Evolutionary conservation across 2,888 invertebrate species (phyloP), one percentile per base, ranked within the genome.

Genomic region (Villa cingulata): DNA sequence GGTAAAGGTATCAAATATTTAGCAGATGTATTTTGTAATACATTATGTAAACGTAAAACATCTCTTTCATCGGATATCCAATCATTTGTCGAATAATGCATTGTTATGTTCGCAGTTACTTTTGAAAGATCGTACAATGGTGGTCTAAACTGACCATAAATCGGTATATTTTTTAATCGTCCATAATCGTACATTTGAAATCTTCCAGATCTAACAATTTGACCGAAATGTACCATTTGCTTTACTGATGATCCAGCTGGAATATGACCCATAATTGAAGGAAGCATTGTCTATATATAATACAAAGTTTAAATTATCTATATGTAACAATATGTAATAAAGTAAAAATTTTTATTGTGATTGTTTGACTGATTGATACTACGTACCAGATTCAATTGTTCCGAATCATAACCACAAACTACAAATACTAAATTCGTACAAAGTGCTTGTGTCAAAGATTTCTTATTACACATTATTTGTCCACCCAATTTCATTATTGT

Each of bases 371-470:
- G n/a, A n/a, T n/a, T n/a, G n/a, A 16, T 6, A 36, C 7, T 23
- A 6, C 55, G 52, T 59, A 70, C 71, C 51, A 51, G 56, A 56
- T 72, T 66, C 2, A 70, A 48, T 46, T 68, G 60, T 43, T 62
- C 59, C 2, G 59, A 57, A 55, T 70, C 61, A 48, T 59, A 68
- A 4, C 73, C 74, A 48, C 60, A 62, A 2, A 77, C 49, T 6
- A 78, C 56, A 57, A 77, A 76, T 4, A 75, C 56, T 2, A 77
- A 60, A 57, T 78, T 79, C 43, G 70, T 68, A 64, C 83, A 83
- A 1, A 81, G 46, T 1, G 63, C 72, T 51, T 72, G 75, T 48
- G 70, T 70, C 10, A 65, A 29, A 1, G 69, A 70, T 36, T 71
- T 69, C 51, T 73, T 73, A 37, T 63, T 62, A 55, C 80, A 80